Evolutionary conservation across 1,140 invertebrate genomes (phyloP).

Genomic region (Drosophila rhopaloa): DNA sequence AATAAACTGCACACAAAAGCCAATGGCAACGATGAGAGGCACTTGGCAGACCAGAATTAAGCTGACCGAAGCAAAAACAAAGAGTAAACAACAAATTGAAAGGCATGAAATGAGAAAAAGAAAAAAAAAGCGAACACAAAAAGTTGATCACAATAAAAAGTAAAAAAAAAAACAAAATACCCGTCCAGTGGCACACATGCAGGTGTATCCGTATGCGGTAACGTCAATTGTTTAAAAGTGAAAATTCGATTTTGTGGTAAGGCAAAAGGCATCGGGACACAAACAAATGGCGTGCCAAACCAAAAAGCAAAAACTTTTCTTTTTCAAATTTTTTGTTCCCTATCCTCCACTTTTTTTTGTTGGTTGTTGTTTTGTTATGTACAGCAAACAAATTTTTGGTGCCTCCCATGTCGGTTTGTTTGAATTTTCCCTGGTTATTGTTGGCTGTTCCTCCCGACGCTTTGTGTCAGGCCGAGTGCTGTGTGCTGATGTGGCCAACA

Average conservation of each 20-base stretch:
- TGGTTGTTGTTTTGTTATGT: slow-evolving; percentile 11
- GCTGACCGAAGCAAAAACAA: slow-evolving; percentile 54
- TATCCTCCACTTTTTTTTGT: slow-evolving; percentile 4
- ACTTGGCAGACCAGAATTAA: slow-evolving; percentile 43
- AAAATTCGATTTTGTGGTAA: slow-evolving; percentile 84
- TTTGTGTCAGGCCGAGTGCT: slow-evolving; percentile 66
- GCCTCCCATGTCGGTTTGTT: slow-evolving; percentile 56
- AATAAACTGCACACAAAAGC: slow-evolving; percentile 61
- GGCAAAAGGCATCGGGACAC: slow-evolving; percentile 50
- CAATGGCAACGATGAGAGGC: slow-evolving; percentile 55
- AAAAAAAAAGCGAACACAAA: slow-evolving; percentile 28
- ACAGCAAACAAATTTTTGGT: slow-evolving; percentile 58
- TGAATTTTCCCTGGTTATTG: slow-evolving; percentile 59
- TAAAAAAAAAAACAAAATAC: slow-evolving; percentile 4
- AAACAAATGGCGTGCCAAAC: slow-evolving; percentile 72
- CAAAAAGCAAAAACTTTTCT: slow-evolving; percentile 53
- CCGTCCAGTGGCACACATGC: slow-evolving; percentile 18
- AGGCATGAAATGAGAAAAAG: slow-evolving; percentile 59
- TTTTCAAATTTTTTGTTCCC: slow-evolving; percentile 32
- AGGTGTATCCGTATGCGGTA: slow-evolving; percentile 54
- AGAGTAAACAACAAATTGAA: slow-evolving; percentile 69
- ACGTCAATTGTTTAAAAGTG: slow-evolving; percentile 84
- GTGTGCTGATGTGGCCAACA: slow-evolving; percentile 56
- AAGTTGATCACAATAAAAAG: slow-evolving; percentile 36
- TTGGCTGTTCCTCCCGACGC: slow-evolving; percentile 57